phyloP scores from a whole-genome alignment of 2,113 vertebrate genomes.

The Gila orcuttii region DNA sequence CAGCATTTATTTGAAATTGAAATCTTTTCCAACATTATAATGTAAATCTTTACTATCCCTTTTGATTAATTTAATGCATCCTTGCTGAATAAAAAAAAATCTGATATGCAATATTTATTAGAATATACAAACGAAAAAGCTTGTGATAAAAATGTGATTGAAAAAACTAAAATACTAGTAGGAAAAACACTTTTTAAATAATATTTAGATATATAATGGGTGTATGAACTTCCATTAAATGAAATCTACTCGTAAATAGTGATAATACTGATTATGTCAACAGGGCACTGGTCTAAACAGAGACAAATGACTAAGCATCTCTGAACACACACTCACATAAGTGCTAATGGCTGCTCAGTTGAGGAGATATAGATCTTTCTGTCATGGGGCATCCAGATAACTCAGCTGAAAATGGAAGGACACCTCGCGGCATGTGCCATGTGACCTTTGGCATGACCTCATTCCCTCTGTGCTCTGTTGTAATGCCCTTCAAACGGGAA shows the following conservation, averaged over 20 bases:
- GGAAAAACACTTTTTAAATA: neutral
- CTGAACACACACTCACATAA: slow-evolving; percentile 21
- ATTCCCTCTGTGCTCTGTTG: slow-evolving; percentile 5
- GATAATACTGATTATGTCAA: slow-evolving; percentile 6
- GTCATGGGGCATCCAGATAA: slow-evolving; percentile 37
- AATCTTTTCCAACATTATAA: too few relatives aligned
- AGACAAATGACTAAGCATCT: slow-evolving; percentile 34
- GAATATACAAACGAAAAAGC: neutral
- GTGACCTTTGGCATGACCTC: slow-evolving; percentile 32
- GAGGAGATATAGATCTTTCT: slow-evolving; percentile 40
- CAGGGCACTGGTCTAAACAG: neutral
- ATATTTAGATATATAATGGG: neutral
- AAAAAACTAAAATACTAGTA: neutral
- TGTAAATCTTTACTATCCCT: neutral
- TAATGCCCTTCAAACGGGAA: slow-evolving; percentile 18
- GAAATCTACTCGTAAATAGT: neutral
- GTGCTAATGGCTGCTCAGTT: slow-evolving; percentile 25
- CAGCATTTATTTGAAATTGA: too few relatives aligned
- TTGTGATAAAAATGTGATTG: neutral
- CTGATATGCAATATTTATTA: too few relatives aligned
- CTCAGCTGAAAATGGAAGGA: slow-evolving; percentile 40
- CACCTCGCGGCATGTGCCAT: slow-evolving; percentile 40
- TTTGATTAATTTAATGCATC: neutral
- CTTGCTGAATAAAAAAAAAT: too few relatives aligned
- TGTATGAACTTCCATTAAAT: neutral